Evolutionary conservation across 2,797 vertebrate genomes (phyloP).

Genomic region (Microctenopoma stevenorrisi): DNA sequence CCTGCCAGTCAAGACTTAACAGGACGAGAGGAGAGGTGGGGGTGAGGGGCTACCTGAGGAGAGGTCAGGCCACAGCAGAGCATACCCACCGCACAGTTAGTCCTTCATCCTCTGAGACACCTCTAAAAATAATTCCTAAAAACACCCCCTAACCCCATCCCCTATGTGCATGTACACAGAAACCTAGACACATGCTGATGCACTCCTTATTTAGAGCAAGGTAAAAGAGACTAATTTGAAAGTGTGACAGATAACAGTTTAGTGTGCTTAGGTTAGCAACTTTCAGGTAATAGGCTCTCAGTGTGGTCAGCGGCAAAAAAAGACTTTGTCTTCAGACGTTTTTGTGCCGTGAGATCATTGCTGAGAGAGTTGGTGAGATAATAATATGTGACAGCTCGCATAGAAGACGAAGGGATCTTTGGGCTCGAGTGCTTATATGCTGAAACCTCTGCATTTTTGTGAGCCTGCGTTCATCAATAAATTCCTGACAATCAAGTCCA

Average conservation of each 20-base stretch:
- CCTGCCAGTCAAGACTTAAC: constrained; percentile 54
- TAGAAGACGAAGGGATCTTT: background rate
- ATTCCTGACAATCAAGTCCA: constrained; percentile 13
- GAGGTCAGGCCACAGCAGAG: constrained; percentile 68
- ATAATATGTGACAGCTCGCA: background rate
- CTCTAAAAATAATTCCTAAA: constrained; percentile 67
- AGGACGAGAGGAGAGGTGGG: constrained; percentile 31
- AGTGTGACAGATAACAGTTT: constrained; percentile 56
- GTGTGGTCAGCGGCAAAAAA: constrained; percentile 37
- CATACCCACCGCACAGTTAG: constrained; percentile 50
- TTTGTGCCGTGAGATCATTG: constrained; percentile 39
- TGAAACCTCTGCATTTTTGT: background rate
- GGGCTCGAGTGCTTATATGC: background rate
- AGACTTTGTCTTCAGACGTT: constrained; percentile 46
- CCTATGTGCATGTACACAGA: constrained; percentile 1
- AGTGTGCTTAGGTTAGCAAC: constrained; percentile 11
- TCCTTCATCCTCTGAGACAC: constrained; percentile 57
- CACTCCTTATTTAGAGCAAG: constrained; percentile 66
- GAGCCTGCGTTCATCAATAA: background rate
- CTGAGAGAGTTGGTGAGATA: constrained; percentile 17
- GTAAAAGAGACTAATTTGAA: constrained; percentile 69
- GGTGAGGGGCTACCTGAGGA: constrained; percentile 70
- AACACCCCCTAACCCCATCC: background rate
- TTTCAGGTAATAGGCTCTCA: constrained; percentile 15
- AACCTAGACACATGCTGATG: constrained; percentile 42